Percentiles rank a stretch among this genome's conserved stretches.
Evolutionary conservation across 2,797 vertebrate species (phyloP).

Genomic region (Acropternis orthonyx): DNA sequence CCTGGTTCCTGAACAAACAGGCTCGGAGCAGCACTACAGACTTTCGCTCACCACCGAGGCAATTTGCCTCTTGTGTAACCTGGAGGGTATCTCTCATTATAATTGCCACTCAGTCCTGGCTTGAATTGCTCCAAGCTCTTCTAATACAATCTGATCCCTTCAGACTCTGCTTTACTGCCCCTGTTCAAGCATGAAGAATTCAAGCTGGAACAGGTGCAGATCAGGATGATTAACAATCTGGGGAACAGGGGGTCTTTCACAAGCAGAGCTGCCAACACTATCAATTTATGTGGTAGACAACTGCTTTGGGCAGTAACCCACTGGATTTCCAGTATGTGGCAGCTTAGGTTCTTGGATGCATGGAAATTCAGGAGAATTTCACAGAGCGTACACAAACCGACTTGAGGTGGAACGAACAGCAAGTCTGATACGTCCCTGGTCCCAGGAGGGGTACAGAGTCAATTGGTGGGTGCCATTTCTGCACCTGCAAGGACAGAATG

Average conservation of each 20-base stretch:
- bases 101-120: conserved; percentile 14
- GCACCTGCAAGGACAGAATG: not conserved
- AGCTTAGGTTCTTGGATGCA: conserved; percentile 24
- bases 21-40: not conserved
- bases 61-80: conserved; percentile 45
- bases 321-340: conserved; percentile 52
- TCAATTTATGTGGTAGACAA: conserved; percentile 72
- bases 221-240: conserved; percentile 65
- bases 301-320: conserved; percentile 65
- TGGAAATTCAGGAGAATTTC: conserved; percentile 54
- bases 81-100: conserved; percentile 37
- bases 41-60: not conserved
- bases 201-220: conserved; percentile 68
- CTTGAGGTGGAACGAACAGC: not conserved
- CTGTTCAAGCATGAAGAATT: conserved; percentile 68
- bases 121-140: conserved; percentile 55
- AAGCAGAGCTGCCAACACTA: conserved; percentile 62
- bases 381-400: conserved; percentile 13
- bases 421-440: not conserved
- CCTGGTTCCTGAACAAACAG: conserved; percentile 1
- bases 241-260: conserved; percentile 64
- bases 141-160: conserved; percentile 62
- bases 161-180: conserved; percentile 60
- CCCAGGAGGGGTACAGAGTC: not conserved
- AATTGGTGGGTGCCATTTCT: not conserved